Percentiles rank a stretch among this genome's conserved stretches.
phyloP scores from a whole-genome alignment of 2,113 vertebrate genomes.

The Phalacrocorax pelagicus region DNA sequence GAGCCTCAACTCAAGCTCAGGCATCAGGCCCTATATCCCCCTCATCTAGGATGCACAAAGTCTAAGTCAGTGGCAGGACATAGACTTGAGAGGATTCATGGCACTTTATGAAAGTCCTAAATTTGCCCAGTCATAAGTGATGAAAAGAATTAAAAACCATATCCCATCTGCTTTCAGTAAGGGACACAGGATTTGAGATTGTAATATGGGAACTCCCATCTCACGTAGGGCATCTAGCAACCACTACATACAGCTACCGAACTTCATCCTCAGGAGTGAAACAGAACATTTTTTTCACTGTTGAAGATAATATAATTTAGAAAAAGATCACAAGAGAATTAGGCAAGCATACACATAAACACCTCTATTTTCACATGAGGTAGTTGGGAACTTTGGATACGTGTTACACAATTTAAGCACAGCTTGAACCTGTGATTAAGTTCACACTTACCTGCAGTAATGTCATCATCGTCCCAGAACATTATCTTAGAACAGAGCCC shows the following conservation, averaged over 20 bases:
- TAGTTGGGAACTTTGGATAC: not conserved
- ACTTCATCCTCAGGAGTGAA: not conserved
- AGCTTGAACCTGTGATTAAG: not conserved
- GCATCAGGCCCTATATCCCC: not conserved
- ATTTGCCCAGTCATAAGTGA: not conserved
- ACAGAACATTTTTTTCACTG: not conserved
- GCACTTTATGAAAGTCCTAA: not conserved
- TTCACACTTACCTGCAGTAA: not conserved
- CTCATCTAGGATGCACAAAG: not conserved
- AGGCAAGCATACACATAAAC: fast-evolving
- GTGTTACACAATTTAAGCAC: not conserved
- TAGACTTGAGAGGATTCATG: not conserved
- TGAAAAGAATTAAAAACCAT: not conserved
- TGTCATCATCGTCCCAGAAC: not conserved
- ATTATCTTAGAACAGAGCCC: not conserved
- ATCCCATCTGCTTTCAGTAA: not conserved
- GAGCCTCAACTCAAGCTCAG: not conserved
- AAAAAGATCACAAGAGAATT: not conserved
- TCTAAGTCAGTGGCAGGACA: not conserved
- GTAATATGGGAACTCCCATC: not conserved
- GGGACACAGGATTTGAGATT: not conserved
- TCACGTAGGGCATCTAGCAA: not conserved
- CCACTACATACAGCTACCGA: fast-evolving
- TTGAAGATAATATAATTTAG: not conserved
- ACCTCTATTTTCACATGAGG: not conserved